Conservation (phyloP, 2,113 vertebrate species). For the Chionodraco myersi region DNA sequence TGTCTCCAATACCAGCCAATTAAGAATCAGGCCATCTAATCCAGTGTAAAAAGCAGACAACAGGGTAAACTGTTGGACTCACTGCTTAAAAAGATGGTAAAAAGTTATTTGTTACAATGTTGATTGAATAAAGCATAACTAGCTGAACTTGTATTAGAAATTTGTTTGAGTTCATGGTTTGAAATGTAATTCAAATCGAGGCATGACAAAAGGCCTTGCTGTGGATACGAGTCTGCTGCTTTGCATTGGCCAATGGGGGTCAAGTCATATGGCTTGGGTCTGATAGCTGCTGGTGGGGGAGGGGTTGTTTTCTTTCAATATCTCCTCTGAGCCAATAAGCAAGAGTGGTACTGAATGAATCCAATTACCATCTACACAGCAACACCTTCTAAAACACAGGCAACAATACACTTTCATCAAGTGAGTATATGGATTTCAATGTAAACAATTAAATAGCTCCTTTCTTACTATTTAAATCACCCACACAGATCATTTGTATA, state of each 20-base stretch:
- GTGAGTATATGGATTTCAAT: not conserved
- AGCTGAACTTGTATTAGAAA: not conserved
- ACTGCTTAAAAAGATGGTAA: not conserved
- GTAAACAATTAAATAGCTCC: not conserved
- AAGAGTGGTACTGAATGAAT: slow-evolving; percentile 69
- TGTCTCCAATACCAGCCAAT: not conserved
- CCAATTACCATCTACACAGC: slow-evolving; percentile 69
- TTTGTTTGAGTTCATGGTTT: not conserved
- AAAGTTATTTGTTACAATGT: not conserved
- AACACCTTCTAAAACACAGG: slow-evolving; percentile 23
- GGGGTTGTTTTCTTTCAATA: slow-evolving; percentile 81
- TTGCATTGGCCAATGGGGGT: slow-evolving; percentile 61
- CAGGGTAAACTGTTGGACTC: slow-evolving; percentile 10
- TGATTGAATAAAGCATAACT: not conserved
- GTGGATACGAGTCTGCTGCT: slow-evolving; percentile 25
- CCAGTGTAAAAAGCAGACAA: slow-evolving; percentile 26
- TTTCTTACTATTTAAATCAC: not conserved
- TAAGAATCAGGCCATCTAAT: slow-evolving; percentile 19
- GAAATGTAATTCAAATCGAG: slow-evolving; percentile 11
- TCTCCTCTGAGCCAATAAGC: slow-evolving; percentile 78
- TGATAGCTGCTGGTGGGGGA: slow-evolving; percentile 58
- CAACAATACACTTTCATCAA: slow-evolving; percentile 33
- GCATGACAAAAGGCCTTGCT: slow-evolving; percentile 45
- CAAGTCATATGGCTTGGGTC: slow-evolving; percentile 70
- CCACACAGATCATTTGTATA: too few species aligned